Percentiles rank a stretch among this genome's conserved stretches.
Conservation (phyloP, 2,888 invertebrate genomes). For the Melieria crassipennis region DNA sequence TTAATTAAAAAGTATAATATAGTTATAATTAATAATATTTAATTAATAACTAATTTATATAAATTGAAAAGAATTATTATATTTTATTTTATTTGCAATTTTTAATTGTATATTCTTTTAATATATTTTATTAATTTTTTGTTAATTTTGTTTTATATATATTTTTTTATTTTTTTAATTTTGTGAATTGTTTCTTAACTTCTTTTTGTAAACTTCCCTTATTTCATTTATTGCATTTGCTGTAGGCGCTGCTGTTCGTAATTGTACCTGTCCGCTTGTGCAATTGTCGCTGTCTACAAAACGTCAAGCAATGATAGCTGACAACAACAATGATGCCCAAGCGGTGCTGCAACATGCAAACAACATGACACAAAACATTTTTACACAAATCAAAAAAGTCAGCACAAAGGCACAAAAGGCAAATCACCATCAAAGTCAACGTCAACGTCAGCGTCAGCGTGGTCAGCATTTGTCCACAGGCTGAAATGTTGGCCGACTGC, state of each 20-base stretch:
- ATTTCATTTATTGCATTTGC: not conserved
- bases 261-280: conserved; percentile 30
- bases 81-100: too few species aligned
- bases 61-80: too few species aligned
- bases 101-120: too few species aligned
- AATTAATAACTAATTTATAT: too few species aligned
- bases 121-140: too few species aligned
- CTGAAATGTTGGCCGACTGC: too few species aligned
- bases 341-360: conserved; percentile 11
- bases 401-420: conserved; percentile 19
- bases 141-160: too few species aligned
- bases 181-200: too few species aligned
- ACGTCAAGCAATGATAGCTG: conserved; percentile 26
- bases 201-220: not conserved
- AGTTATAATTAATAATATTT: too few species aligned
- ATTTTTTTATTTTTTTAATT: too few species aligned
- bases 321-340: conserved; percentile 15
- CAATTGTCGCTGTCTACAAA: conserved; percentile 29
- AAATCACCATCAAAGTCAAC: conserved; percentile 34
- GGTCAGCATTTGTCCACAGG: too few species aligned
- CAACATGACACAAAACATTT: conserved; percentile 28
- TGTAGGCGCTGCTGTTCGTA: not conserved
- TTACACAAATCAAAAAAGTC: conserved; percentile 13
- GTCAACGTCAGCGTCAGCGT: not conserved
- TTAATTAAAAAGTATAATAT: too few species aligned